These are phyloP conservation scores for Samia ricini DNA, from an alignment of 1,140 invertebrate genomes.

Conservation along the genomic window DNA sequence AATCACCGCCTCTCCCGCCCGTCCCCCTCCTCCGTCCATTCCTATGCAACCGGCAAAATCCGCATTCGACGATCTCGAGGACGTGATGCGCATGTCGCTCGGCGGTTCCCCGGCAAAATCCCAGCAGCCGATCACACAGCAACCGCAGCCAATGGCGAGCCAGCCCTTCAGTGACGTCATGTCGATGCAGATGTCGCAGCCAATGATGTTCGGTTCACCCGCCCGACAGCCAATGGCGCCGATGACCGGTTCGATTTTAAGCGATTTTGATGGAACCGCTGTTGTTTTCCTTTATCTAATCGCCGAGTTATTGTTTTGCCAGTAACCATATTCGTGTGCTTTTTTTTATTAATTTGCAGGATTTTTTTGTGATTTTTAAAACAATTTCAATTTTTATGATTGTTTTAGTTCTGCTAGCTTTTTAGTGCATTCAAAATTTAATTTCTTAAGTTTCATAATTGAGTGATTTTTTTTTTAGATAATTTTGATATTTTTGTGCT, in stretches of 20 bases:
- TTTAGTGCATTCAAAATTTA: no score
- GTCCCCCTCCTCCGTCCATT: conserved; percentile 61
- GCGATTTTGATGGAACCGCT: conserved; percentile 42
- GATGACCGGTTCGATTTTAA: conserved; percentile 73
- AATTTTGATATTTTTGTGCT: neutral
- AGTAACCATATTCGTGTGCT: conserved; percentile 20
- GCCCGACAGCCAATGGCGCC: conserved; percentile 79
- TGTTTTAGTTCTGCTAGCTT: no score
- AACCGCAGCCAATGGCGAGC: conserved; percentile 62
- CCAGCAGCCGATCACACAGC: conserved; percentile 67
- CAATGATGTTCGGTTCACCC: conserved; percentile 80
- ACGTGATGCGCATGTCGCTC: conserved; percentile 83
- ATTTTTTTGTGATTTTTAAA: conserved; percentile 14
- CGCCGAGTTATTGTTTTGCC: conserved; percentile 22
- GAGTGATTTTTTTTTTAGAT: neutral
- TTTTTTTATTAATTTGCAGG: conserved; percentile 17
- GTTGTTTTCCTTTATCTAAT: conserved; percentile 30
- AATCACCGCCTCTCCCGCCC: conserved; percentile 71
- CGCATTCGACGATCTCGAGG: conserved; percentile 85
- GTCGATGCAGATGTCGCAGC: conserved; percentile 51
- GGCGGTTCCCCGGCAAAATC: conserved; percentile 80
- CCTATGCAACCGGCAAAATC: conserved; percentile 76
- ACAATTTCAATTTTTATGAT: no score
- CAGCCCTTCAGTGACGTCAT: conserved; percentile 62
- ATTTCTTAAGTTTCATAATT: no score